Evolutionary conservation across 2,113 vertebrate species (phyloP), one percentile per base, ranked within the genome.

Genomic region (Athene cunicularia): DNA sequence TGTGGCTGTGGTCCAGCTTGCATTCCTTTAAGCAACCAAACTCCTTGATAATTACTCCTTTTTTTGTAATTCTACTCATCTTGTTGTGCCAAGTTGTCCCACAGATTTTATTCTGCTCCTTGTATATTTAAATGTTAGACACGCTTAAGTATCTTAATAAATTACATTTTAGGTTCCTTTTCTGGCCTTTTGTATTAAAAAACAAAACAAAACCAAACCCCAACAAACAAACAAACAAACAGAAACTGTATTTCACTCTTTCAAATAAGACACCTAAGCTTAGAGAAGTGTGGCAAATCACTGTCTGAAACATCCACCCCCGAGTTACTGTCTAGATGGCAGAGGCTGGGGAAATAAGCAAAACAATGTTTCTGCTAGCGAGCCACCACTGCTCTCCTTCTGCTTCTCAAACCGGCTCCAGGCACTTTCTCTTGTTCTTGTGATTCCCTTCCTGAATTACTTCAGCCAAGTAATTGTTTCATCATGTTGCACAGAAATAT

Each of bases 401-500:
- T 12, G 86, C 85, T 53, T 27, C 35, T 11, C 83, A 13, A n/a
- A 76, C 45, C 50, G 5, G 95, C 95, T 97, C 80, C 91, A 10
- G 95, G 94, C 95, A 96, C 91, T 96, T 96, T 95, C 96, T 76
- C 96, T 37, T 14, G 18, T 87, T 62, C 92, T 91, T 97, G 80
- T 85, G 82, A 95, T 95, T 95, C 96, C 91, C 96, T 95, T 96
- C 90, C 93, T 93, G 80, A 87, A 82, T 91, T 87, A 87, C 90
- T 97, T 91, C 96, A 97, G 97, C 97, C 97, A 95, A 97, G 93
- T 91, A 96, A 97, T 97, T 96, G 95, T 97, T 97, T 97, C 97
- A 98, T 96, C 96, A 94, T 95, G 95, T 92, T 93, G 95, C 93
- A 73, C 72, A 87, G 93, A 92, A 95, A 95, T 81, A 45, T 88